Percentiles rank a stretch among this genome's conserved stretches.
phyloP scores from a whole-genome alignment of 2,113 vertebrate genomes.

The Cyprinus carpio region DNA sequence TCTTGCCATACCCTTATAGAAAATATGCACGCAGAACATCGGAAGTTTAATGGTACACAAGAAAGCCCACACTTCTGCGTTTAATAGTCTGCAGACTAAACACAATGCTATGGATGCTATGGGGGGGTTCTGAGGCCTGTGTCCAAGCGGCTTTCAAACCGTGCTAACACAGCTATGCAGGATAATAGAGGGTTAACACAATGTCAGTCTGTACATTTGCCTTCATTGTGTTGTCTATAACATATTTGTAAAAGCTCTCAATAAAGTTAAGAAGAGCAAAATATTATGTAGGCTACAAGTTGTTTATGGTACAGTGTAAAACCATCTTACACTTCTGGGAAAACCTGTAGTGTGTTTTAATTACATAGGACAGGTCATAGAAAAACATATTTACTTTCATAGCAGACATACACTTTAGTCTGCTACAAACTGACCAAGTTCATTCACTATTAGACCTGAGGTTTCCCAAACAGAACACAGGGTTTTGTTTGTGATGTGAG shows the following conservation, averaged over 20 bases:
- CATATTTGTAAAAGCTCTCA: neutral
- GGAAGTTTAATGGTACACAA: neutral
- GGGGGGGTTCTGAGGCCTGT: neutral
- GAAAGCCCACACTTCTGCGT: neutral
- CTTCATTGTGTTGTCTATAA: too few relatives aligned
- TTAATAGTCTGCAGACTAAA: neutral
- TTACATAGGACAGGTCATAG: neutral
- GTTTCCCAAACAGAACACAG: neutral
- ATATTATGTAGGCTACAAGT: neutral
- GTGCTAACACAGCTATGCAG: neutral
- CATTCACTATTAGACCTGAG: too few relatives aligned
- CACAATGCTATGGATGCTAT: neutral
- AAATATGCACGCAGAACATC: neutral
- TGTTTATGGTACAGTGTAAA: neutral
- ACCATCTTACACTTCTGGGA: neutral
- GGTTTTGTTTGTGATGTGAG: neutral
- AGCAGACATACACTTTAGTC: neutral
- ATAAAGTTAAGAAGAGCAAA: neutral
- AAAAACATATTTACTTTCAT: neutral
- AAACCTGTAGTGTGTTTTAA: neutral
- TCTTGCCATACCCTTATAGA: neutral
- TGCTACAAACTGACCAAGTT: neutral
- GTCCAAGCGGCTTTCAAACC: neutral
- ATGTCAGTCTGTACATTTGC: too few relatives aligned
- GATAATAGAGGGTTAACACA: too few relatives aligned